Evolutionary conservation across 2,797 vertebrate species (phyloP), one percentile per base, ranked within the genome.

Genomic region (Alca torda): DNA sequence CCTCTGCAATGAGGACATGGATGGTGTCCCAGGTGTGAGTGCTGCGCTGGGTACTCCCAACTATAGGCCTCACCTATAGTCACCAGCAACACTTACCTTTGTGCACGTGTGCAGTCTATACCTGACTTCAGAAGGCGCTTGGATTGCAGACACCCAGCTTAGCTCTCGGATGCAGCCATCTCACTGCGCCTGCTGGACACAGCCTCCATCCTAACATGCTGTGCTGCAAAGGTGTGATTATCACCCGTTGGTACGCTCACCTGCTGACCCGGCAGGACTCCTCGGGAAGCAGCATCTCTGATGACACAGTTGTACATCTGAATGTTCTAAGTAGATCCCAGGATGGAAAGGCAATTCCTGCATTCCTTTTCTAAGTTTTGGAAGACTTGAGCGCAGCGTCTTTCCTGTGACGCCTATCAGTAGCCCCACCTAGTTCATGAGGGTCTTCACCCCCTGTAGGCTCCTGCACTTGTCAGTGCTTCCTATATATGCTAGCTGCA

Each of bases 71-170:
- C 54, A 26, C 10, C 28, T 68, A 6, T 2, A 35, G 65, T 14
- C 37, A 57, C 18, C 53, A 83, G 48, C 46, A 33, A 24, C 17
- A 13, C 25, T 12, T 39, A 12, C 0, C 37, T 33, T 16, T 11
- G n/a, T 39, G 33, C 3, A 0, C 10, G 5, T 0, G 4, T 46
- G 35, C 50, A 51, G 39, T 11, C 39, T 2, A 0, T 13, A 12
- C 13, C 39, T 3, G 2, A 20, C 84, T 65, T 35, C 60, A 69
- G 39, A 37, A 57, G 46, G 31, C 76, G 46, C 9, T 20, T 1
- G 10, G 31, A 56, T 35, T 16, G n/a, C 56, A 30, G 39, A 25
- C 4, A 8, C 48, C 25, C 45, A 85, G 80, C 63, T 48, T 30
- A 21, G 56, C 56, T 51, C 31, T 41, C 26, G 4, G 10, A 46